Conservation (phyloP, 92 coral and sea anemone species). For the Epizoanthus fatuus region DNA sequence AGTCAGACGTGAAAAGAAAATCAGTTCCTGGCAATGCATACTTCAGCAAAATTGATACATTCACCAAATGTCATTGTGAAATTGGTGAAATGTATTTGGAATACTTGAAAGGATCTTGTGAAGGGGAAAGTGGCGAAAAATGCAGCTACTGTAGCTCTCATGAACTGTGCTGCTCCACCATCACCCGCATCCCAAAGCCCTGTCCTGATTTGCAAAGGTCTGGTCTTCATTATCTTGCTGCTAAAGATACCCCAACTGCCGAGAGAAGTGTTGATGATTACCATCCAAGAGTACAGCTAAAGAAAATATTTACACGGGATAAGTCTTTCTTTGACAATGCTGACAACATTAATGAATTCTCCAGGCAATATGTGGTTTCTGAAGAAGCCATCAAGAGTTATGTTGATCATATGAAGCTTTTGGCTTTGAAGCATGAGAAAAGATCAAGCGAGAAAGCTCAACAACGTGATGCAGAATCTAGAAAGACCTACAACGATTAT, state of each 20-base stretch:
- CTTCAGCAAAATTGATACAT: slow-evolving; percentile 41
- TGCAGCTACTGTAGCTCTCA: slow-evolving; percentile 42
- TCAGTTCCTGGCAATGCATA: slow-evolving; percentile 44
- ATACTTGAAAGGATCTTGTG: slow-evolving; percentile 53
- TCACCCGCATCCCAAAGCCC: slow-evolving; percentile 46
- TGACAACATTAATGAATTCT: slow-evolving; percentile 29
- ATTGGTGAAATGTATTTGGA: slow-evolving; percentile 61
- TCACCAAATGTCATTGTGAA: slow-evolving; percentile 43
- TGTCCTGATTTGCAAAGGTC: slow-evolving; percentile 55
- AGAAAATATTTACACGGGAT: not conserved
- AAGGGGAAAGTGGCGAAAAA: slow-evolving; percentile 30
- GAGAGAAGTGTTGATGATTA: slow-evolving; percentile 16
- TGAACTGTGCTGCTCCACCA: slow-evolving; percentile 48
- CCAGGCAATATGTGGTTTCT: slow-evolving; percentile 35
- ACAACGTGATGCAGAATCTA: slow-evolving; percentile 15
- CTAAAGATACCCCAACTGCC: slow-evolving; percentile 36
- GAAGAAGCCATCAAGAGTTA: slow-evolving; percentile 33
- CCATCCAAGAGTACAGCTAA: slow-evolving; percentile 16
- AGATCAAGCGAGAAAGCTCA: slow-evolving; percentile 15
- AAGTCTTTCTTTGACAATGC: slow-evolving; percentile 37
- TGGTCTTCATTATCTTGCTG: slow-evolving; percentile 49
- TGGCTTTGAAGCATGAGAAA: slow-evolving; percentile 13
- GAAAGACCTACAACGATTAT: slow-evolving; percentile 19
- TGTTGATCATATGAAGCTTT: slow-evolving; percentile 24
- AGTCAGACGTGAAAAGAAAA: slow-evolving; percentile 26